Conservation (phyloP, 2,113 vertebrate genomes). For the Channa maculata region DNA sequence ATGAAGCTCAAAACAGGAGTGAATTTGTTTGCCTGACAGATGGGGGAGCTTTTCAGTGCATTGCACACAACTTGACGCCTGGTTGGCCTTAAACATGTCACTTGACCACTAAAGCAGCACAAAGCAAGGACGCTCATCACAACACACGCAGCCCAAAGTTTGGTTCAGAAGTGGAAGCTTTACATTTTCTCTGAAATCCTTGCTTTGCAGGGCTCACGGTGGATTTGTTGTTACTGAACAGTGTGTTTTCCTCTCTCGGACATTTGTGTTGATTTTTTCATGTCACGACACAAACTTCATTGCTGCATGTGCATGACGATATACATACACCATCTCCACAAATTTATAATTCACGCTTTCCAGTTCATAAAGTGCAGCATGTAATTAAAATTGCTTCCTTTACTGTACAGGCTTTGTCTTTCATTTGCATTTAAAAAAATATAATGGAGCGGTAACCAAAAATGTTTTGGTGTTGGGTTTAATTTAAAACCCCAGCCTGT, state of each 20-base stretch:
- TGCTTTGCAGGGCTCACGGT: not conserved
- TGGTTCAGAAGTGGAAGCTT: not conserved
- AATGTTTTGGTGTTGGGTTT: not conserved
- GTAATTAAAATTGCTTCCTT: not conserved
- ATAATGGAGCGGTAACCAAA: not conserved
- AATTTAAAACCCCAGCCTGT: not conserved
- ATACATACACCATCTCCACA: slow-evolving; percentile 30
- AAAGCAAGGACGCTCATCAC: not conserved
- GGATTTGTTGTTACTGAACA: slow-evolving; percentile 21
- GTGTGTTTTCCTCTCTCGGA: not conserved
- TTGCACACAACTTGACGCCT: not conserved
- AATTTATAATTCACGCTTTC: slow-evolving; percentile 36
- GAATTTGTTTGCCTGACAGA: no score
- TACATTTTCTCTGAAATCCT: not conserved
- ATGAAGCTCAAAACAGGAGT: no score
- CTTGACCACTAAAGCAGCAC: not conserved
- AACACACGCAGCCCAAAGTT: not conserved
- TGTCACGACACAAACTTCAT: slow-evolving; percentile 24
- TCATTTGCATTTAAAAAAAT: slow-evolving; percentile 8
- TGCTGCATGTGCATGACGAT: slow-evolving; percentile 6
- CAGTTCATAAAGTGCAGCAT: not conserved
- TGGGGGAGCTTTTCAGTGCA: no score
- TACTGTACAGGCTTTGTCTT: not conserved
- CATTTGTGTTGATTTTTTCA: slow-evolving; percentile 30
- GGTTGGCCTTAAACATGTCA: not conserved